Percentiles rank a stretch among this genome's conserved stretches.
Conservation (phyloP, 2,113 vertebrate species). For the Arenaria interpres region DNA sequence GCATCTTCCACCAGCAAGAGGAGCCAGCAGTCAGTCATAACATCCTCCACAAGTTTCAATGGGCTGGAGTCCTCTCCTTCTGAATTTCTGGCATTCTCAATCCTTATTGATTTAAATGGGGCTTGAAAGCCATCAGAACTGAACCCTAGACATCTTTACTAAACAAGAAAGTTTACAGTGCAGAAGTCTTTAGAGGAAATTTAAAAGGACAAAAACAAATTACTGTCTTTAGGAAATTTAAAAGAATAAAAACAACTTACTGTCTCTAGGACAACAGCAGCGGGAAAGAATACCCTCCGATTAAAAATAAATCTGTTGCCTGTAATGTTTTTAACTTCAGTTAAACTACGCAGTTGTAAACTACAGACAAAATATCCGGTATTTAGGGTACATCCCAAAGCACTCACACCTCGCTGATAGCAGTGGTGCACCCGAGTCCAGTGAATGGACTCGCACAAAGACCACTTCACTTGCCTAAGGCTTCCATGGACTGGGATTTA, state of each 20-base stretch:
- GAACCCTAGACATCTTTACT: neutral
- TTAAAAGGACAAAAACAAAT: neutral
- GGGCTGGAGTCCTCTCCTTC: neutral
- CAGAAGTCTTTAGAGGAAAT: neutral
- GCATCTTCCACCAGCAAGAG: constrained; percentile 43
- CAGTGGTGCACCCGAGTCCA: neutral
- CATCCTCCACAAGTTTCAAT: constrained; percentile 3
- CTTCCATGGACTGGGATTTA: neutral
- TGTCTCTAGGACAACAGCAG: neutral
- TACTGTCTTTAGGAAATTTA: neutral
- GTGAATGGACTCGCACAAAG: neutral
- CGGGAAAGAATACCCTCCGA: neutral
- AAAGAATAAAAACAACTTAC: neutral
- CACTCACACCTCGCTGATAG: neutral
- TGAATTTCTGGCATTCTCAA: neutral
- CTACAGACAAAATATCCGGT: neutral
- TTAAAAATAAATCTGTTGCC: constrained; percentile 2
- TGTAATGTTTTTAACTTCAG: neutral
- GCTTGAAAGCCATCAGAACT: neutral
- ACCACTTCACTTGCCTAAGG: neutral
- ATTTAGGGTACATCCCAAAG: neutral
- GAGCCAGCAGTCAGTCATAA: constrained; percentile 51
- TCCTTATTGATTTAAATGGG: neutral
- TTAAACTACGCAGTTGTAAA: neutral
- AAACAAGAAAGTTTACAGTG: neutral